Conservation (phyloP, 2,888 invertebrate species). For the Scaptomyza parva region DNA sequence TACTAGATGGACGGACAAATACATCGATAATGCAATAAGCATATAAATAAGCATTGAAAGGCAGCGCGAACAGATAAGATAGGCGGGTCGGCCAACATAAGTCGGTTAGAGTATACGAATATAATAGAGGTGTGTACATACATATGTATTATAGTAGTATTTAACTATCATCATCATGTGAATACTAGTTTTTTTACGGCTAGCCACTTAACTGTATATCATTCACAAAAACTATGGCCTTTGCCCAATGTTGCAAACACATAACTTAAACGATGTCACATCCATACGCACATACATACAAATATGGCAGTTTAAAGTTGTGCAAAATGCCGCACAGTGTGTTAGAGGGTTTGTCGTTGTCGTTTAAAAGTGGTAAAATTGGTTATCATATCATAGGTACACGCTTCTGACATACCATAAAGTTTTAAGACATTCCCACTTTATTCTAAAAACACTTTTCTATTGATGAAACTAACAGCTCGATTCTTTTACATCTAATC, state of each 20-base stretch:
- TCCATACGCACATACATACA: background rate
- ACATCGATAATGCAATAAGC: slow-evolving; percentile 51
- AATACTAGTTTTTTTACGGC: background rate
- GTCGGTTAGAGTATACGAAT: background rate
- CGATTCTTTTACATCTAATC: background rate
- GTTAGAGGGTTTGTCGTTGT: background rate
- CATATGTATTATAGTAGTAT: background rate
- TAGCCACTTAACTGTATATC: slow-evolving; percentile 4
- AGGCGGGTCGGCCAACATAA: slow-evolving; percentile 1
- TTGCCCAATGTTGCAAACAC: slow-evolving; percentile 26
- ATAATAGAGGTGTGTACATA: background rate
- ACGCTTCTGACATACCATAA: slow-evolving; percentile 5
- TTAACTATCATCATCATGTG: background rate
- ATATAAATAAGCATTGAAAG: slow-evolving; percentile 34
- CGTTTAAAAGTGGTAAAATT: background rate
- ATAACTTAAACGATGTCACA: slow-evolving; percentile 16
- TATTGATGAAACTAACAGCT: too few species aligned
- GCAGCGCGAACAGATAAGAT: slow-evolving; percentile 40
- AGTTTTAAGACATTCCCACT: background rate
- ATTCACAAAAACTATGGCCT: slow-evolving; percentile 18
- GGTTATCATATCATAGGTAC: slow-evolving; percentile 10
- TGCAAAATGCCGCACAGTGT: slow-evolving; percentile 16
- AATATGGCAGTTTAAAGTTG: background rate
- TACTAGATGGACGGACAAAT: slow-evolving; percentile 32
- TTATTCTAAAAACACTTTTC: too few species aligned